Evolutionary conservation across 2,113 vertebrate genomes (phyloP).

Genomic region (Oreocharis arfaki): DNA sequence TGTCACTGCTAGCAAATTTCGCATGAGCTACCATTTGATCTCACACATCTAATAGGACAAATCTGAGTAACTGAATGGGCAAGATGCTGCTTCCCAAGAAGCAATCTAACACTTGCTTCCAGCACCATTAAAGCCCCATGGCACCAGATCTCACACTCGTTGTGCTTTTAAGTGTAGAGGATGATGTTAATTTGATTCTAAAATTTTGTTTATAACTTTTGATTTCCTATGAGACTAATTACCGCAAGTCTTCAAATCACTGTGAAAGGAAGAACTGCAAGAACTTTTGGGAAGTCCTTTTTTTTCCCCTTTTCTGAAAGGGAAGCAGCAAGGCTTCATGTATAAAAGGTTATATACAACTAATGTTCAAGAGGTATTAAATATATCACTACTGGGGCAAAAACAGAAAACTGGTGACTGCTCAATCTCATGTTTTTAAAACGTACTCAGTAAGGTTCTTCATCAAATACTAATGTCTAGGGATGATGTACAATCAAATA

Average conservation of each 20-base stretch:
- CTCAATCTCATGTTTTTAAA: not conserved
- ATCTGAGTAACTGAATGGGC: not conserved
- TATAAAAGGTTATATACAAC: not conserved
- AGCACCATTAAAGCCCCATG: not conserved
- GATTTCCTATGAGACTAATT: not conserved
- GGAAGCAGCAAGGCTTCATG: not conserved
- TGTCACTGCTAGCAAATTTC: not conserved
- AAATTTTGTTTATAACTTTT: not conserved
- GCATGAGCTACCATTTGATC: not conserved
- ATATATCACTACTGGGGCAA: not conserved
- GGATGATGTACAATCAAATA: not conserved
- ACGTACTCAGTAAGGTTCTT: not conserved
- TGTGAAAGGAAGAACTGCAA: not conserved
- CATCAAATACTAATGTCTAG: not conserved
- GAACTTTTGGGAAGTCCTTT: not conserved
- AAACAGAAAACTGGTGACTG: not conserved
- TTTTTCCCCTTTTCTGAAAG: not conserved
- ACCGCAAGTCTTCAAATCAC: not conserved
- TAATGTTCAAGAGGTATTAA: not conserved
- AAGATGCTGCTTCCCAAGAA: not conserved
- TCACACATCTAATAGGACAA: not conserved
- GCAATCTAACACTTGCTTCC: not conserved
- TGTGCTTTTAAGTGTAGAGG: not conserved
- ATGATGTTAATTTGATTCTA: not conserved
- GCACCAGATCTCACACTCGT: accelerated